phyloP scores from a whole-genome alignment of 2,888 invertebrate species.

The Epinotia bilunana region DNA sequence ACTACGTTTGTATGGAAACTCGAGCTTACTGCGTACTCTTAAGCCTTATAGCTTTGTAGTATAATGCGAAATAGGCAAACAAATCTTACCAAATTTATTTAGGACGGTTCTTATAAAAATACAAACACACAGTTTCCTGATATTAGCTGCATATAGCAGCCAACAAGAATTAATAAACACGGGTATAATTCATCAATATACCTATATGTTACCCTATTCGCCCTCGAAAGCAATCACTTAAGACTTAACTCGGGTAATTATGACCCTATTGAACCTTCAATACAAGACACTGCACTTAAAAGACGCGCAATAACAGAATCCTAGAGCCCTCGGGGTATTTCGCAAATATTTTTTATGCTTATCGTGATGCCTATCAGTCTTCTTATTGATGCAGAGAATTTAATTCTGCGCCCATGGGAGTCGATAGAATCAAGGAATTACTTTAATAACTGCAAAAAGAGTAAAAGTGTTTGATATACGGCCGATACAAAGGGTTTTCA shows the following conservation, averaged over 20 bases:
- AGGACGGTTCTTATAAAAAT: background rate
- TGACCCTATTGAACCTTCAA: constrained; percentile 62
- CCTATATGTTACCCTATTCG: background rate
- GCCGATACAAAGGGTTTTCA: constrained; percentile 69
- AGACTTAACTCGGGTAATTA: constrained; percentile 57
- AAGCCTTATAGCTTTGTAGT: too few species aligned
- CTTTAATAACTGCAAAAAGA: constrained; percentile 78
- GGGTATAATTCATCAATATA: background rate
- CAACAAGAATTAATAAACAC: background rate
- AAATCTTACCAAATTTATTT: too few species aligned
- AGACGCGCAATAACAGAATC: constrained; percentile 66
- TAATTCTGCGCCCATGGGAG: constrained; percentile 67
- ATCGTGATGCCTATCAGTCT: constrained; percentile 76
- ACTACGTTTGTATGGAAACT: too few species aligned
- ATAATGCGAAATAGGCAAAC: too few species aligned
- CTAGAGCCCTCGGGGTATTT: constrained; percentile 66
- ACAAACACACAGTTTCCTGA: background rate
- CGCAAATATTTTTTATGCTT: constrained; percentile 72
- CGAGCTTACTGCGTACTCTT: too few species aligned
- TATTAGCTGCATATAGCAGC: background rate
- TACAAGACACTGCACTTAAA: constrained; percentile 78
- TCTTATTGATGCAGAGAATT: constrained; percentile 77
- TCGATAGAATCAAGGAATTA: constrained; percentile 70
- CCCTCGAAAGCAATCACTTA: constrained; percentile 5
- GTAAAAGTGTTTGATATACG: constrained; percentile 63